Base-by-base conservation (phyloP, 2,888 invertebrate genomes). In the Colostygia pectinataria region DNA sequence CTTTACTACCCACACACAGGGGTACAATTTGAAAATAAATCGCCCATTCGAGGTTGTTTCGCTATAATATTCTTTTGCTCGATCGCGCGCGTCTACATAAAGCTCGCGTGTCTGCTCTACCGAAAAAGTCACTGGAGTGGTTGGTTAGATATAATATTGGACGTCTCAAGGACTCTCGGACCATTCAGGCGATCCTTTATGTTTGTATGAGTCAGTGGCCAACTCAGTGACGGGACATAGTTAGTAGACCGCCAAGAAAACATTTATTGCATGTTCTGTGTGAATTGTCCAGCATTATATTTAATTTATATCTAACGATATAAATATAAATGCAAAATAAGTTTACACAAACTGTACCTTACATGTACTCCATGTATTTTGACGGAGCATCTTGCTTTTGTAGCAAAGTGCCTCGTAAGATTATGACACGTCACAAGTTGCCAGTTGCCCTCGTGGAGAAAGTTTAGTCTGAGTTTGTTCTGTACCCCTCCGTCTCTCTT, bases 351-450 rank as follows among this genome's bases (percentile, higher is more conserved):
- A n/a, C n/a, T n/a, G n/a, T n/a, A n/a, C n/a, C n/a, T n/a, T n/a
- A n/a, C n/a, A n/a, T n/a, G n/a, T n/a, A n/a, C n/a, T n/a, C n/a
- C n/a, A n/a, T n/a, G n/a, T n/a, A 20, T 6, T 20, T 2, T 20
- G 6, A 9, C 40, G n/a, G 27, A 24, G 42, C 38, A 34, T 36
- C 31, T 43, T 53, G 18, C 18, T 52, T 59, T 54, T 53, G 60
- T 65, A 61, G 61, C 55, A 59, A 63, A 71, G 61, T 62, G 57
- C 65, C 58, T 64, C 62, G n/a, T 66, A 64, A 73, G 76, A 80
- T 80, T 79, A 79, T 79, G 73, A 77, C 74, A 72, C 75, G 68
- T 78, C 76, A 74, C 66, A 76, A 81, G 80, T 80, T 73, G 59
- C 70, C 60, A 74, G 70, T 64, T 74, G 75, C 71, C 75, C 78